Evolutionary conservation across 1,140 invertebrate species (phyloP), one percentile per base, ranked within the genome.

Genomic region (Zaprionus nigranus): DNA sequence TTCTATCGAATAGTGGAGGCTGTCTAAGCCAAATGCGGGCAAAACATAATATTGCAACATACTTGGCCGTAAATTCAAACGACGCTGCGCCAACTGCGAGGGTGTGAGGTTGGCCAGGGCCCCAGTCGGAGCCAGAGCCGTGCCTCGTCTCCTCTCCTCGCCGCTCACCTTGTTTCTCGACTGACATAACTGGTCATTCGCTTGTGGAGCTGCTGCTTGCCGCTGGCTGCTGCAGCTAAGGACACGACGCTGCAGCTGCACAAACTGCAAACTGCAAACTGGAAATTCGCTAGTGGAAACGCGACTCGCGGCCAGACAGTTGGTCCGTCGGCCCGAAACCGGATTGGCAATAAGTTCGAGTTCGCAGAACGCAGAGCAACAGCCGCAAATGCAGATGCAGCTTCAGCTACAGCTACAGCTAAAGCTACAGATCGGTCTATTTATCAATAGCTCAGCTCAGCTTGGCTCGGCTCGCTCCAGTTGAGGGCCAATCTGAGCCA

Each of bases 101-200:
- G 83, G 82, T 85, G 82, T 84, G 85, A 69, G 84, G 84, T 81
- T 84, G 81, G 78, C 70, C 79, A 81, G 51, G 82, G 81, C 66
- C n/a, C 12, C 40, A 43, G 36, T 5, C 26, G 30, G 26, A 51
- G 51, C 51, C 46, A 46, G 49, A 54, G 40, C 56, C 43, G 60
- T 74, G 63, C 73, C 70, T 83, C 54, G 61, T 64, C 66, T 68
- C 54, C 46, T 28, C 66, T 70, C 64, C 74, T 69, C 59, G 34
- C 49, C 75, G 84, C 28, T n/a, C n/a, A n/a, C n/a, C n/a, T n/a
- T 7, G 28, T 30, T 7, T 76, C 77, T 88, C 85, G 65, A 73
- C 84, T 88, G 84, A 88, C 84, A 88, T 88, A 88, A 88, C 84
- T 88, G 84, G 84, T 88, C 84, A 88, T 90, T 90, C 85, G 84